Evolutionary conservation across 2,797 vertebrate genomes (phyloP).

Genomic region (Lagothrix lagotricha): DNA sequence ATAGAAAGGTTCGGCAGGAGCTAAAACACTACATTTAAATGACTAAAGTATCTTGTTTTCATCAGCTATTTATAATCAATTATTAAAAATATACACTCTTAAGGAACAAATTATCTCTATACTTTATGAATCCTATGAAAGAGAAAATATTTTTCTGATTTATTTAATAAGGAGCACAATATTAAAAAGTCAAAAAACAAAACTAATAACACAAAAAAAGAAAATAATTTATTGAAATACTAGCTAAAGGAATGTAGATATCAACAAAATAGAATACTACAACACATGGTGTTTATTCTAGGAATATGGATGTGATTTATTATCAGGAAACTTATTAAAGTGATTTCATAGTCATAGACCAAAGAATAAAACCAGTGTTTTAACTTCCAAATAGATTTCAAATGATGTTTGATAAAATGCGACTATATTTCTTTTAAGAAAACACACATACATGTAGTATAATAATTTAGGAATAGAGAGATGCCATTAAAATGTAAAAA

Average conservation of each 20-base stretch:
- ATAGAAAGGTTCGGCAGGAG: neutral
- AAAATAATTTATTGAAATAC: neutral
- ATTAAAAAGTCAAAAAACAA: neutral
- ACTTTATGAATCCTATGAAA: neutral
- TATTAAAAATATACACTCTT: neutral
- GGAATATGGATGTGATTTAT: neutral
- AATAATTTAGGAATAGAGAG: neutral
- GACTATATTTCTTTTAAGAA: constrained; percentile 8
- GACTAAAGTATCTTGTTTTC: neutral
- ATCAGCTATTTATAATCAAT: neutral
- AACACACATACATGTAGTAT: neutral
- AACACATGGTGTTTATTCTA: neutral
- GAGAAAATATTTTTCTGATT: neutral
- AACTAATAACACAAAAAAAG: neutral
- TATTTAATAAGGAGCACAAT: neutral
- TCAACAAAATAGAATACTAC: neutral
- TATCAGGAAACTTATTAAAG: neutral
- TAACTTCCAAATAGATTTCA: neutral
- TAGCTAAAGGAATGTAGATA: constrained; percentile 20
- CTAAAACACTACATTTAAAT: neutral
- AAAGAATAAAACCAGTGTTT: neutral
- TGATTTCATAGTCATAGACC: neutral
- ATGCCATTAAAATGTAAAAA: constrained; percentile 30
- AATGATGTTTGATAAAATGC: neutral
- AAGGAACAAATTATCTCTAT: neutral